A percentile compares a stretch with the other conserved stretches of the same genome.
These are phyloP conservation scores for Phylloscopus trochilus DNA, from an alignment of 2,113 vertebrate genomes.

Conservation along the genomic window DNA sequence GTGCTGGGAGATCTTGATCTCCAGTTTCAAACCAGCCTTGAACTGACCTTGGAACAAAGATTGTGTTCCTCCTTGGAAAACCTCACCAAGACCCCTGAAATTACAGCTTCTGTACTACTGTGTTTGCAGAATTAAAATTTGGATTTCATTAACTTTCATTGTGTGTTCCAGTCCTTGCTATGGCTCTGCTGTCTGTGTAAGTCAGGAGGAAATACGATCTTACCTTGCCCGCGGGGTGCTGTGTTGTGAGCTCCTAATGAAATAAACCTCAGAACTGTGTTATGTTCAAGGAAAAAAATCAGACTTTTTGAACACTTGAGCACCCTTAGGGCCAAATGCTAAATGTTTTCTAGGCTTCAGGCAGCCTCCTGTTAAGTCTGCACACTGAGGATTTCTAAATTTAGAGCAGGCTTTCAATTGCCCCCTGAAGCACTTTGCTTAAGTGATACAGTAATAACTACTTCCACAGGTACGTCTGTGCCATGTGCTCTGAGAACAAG, in stretches of 20 bases:
- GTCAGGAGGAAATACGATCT: not conserved
- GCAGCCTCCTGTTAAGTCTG: not conserved
- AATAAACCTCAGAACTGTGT: not conserved
- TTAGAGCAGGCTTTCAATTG: slow-evolving; percentile 13
- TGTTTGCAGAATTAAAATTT: not conserved
- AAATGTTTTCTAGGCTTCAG: not conserved
- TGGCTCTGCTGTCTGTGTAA: not conserved
- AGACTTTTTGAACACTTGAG: not conserved
- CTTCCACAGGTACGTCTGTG: not conserved
- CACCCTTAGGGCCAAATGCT: not conserved
- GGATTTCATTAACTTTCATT: not conserved
- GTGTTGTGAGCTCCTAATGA: not conserved
- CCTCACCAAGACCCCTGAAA: not conserved
- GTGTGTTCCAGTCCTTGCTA: not conserved
- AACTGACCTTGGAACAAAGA: not conserved
- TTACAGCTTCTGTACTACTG: not conserved
- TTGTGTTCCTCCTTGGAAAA: not conserved
- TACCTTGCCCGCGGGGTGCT: not conserved
- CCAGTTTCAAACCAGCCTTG: not conserved
- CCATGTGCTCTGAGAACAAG: not conserved
- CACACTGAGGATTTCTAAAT: not conserved
- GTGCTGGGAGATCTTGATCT: not conserved
- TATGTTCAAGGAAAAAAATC: not conserved
- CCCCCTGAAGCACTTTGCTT: not conserved
- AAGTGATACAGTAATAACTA: not conserved